Base-by-base conservation (phyloP, 2,797 vertebrate species). In the Labeo calbasu region DNA sequence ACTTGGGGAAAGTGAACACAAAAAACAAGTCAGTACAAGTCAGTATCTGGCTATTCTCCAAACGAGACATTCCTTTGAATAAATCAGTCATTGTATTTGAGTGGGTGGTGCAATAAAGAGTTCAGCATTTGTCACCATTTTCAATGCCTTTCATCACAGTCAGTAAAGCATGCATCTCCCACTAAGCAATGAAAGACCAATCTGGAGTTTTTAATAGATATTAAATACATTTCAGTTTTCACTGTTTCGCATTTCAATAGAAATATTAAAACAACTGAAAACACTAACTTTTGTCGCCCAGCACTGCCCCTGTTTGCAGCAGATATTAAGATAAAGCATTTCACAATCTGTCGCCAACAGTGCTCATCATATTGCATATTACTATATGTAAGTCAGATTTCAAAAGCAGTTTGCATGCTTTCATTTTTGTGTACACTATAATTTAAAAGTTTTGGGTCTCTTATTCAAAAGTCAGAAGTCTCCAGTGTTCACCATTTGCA, bases 31-130 rank as follows among this genome's bases (percentile, higher is more conserved):
- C n/a, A 71, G 53, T 21, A 63, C 76, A 79, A 84, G 89, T 86
- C 81, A 69, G 79, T 78, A 83, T 57, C 73, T 89, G 89, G 88
- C 89, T 65, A 55, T 61, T 82, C 71, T 85, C 88, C 87, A 90
- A 55, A 75, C 17, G 4, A 83, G 81, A 84, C 84, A 90, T 90
- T 88, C 87, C 86, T 89, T 36, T 63, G 72, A 76, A 88, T 88
- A 89, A 88, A 88, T 88, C 84, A 79, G 82, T 86, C 87, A 87
- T 87, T 90, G 87, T 89, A 76, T 87, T 85, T 82, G 28, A 87
- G 40, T 65, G 85, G 61, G 86, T 65, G 72, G 79, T 78, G 79
- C 57, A 77, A 81, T 86, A 78, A 63, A 71, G 68, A 83, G 81
- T 87, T 90, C 40, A 71, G 61, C 25, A 79, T 76, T 82, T 84